Evolutionary conservation across 2,888 invertebrate genomes (phyloP).

Genomic region (Deilephila elpenor): DNA sequence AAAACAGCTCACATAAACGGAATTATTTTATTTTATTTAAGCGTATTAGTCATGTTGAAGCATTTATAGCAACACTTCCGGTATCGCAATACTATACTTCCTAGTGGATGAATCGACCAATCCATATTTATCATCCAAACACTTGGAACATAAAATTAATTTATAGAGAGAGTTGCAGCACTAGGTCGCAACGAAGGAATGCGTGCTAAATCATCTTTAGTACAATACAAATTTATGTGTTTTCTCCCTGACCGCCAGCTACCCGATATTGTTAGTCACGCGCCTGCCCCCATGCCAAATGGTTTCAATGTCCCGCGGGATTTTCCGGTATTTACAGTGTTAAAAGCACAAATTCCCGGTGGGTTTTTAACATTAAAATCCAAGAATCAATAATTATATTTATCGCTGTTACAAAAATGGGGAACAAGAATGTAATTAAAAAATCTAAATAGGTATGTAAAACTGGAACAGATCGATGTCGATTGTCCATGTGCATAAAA

Average conservation of each 20-base stretch:
- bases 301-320: neutral
- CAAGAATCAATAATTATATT: neutral
- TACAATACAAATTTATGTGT: constrained; percentile 25
- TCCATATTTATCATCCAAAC: constrained; percentile 53
- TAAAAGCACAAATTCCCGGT: neutral
- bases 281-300: constrained; percentile 4
- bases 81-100: too few relatives aligned
- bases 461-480: too few relatives aligned
- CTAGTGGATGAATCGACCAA: constrained; percentile 28
- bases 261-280: constrained; percentile 32
- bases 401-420: too few relatives aligned
- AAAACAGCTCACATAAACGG: too few relatives aligned
- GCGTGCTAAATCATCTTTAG: constrained; percentile 27
- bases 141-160: constrained; percentile 69
- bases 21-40: too few relatives aligned
- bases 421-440: too few relatives aligned
- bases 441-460: too few relatives aligned
- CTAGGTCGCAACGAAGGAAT: constrained; percentile 37
- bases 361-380: neutral
- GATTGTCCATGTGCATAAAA: too few relatives aligned
- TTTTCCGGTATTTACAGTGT: neutral
- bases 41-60: too few relatives aligned
- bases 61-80: too few relatives aligned
- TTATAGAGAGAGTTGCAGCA: constrained; percentile 59
- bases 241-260: constrained; percentile 15